phyloP scores from a whole-genome alignment of 2,797 vertebrate genomes.

The Anas bernieri region DNA sequence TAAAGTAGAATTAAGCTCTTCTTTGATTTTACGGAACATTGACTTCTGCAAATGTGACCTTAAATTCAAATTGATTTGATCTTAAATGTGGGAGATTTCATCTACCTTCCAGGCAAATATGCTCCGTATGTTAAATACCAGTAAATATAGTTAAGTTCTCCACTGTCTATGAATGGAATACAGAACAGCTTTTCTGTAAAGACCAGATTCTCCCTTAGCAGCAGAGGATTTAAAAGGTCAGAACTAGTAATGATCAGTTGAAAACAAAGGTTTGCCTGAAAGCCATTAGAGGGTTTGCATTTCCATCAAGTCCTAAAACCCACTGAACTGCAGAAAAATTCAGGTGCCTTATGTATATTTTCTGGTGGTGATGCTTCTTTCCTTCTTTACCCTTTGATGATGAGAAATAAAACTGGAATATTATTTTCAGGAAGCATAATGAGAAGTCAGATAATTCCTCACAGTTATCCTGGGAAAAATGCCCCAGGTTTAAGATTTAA shows the following conservation, averaged over 20 bases:
- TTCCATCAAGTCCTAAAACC: constrained; percentile 34
- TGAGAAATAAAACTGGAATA: not conserved
- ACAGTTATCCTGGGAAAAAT: not conserved
- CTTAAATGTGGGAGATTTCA: constrained; percentile 68
- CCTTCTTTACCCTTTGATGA: not conserved
- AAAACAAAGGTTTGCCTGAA: constrained; percentile 52
- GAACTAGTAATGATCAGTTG: constrained; percentile 62
- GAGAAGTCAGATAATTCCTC: not conserved
- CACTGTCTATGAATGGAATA: constrained; percentile 51
- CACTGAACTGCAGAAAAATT: not conserved
- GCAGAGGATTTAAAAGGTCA: constrained; percentile 72
- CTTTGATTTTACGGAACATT: constrained; percentile 61
- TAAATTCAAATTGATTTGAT: constrained; percentile 73
- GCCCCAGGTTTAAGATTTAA: not conserved
- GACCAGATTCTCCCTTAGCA: constrained; percentile 67
- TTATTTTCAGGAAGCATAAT: not conserved
- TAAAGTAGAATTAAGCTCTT: constrained; percentile 40
- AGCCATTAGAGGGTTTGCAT: constrained; percentile 3
- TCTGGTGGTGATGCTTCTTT: not conserved
- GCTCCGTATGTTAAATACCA: constrained; percentile 67
- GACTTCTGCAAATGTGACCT: constrained; percentile 69
- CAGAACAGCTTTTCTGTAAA: constrained; percentile 62
- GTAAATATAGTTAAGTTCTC: constrained; percentile 70
- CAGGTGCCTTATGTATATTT: not conserved
- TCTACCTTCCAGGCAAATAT: constrained; percentile 70